These are phyloP conservation scores for Bombyx mandarina DNA, from an alignment of 1,140 invertebrate species.

Conservation along the genomic window DNA sequence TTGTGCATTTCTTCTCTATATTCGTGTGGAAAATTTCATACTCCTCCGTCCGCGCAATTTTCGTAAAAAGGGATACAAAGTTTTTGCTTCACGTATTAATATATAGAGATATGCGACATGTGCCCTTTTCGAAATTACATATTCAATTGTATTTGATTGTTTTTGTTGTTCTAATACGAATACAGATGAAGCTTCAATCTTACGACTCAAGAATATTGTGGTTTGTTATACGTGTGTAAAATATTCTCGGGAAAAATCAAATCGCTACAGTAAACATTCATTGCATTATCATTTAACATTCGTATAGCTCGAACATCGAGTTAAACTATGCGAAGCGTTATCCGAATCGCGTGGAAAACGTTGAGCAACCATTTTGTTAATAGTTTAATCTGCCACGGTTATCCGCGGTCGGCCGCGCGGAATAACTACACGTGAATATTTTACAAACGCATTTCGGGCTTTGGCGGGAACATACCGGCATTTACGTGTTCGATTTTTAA, in stretches of 20 bases:
- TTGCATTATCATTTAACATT: not conserved
- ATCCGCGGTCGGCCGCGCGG: slow-evolving; percentile 23
- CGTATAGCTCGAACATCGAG: slow-evolving; percentile 3
- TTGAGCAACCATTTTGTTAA: slow-evolving; percentile 34
- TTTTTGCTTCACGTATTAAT: too few species aligned
- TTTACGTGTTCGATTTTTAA: too few species aligned
- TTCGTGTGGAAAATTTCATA: too few species aligned
- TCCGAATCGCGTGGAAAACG: slow-evolving; percentile 15
- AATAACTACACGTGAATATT: slow-evolving; percentile 38
- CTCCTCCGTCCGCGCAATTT: too few species aligned
- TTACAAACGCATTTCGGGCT: slow-evolving; percentile 16
- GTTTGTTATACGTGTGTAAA: too few species aligned
- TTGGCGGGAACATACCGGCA: too few species aligned
- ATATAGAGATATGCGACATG: too few species aligned
- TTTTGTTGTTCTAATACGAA: not conserved
- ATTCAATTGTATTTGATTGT: not conserved
- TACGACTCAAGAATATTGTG: too few species aligned
- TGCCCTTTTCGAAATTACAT: too few species aligned
- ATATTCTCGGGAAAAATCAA: not conserved
- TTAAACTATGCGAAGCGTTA: slow-evolving; percentile 20
- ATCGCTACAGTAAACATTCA: not conserved
- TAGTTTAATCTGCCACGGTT: slow-evolving; percentile 40
- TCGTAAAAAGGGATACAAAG: too few species aligned
- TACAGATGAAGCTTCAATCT: not conserved
- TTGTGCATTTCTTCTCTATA: too few species aligned